phyloP scores from a whole-genome alignment of 2,888 invertebrate species.

The Epinotia demarniana region DNA sequence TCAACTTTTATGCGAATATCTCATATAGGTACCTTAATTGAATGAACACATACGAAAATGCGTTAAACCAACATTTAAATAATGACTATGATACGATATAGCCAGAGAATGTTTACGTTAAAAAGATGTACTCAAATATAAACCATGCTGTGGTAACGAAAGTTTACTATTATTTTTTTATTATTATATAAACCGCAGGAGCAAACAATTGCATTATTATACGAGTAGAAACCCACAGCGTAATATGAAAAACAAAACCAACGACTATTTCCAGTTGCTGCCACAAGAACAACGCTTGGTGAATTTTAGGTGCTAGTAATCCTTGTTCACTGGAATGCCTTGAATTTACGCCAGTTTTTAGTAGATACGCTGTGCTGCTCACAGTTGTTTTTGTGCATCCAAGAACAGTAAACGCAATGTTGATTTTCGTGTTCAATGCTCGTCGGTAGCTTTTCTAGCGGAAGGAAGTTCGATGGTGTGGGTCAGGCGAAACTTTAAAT shows the following conservation, averaged over 20 bases:
- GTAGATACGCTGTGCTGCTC: constrained; percentile 6
- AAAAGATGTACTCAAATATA: too few species aligned
- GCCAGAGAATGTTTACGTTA: neutral
- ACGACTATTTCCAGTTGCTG: constrained; percentile 8
- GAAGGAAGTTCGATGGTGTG: constrained; percentile 17
- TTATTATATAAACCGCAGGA: constrained; percentile 42
- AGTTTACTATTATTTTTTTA: too few species aligned
- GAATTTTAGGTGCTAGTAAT: constrained; percentile 23
- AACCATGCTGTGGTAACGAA: constrained; percentile 18
- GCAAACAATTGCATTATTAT: constrained; percentile 26
- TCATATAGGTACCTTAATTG: neutral
- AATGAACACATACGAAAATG: neutral
- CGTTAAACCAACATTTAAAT: neutral
- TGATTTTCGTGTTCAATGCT: constrained; percentile 24
- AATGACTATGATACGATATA: neutral
- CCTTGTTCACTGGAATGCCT: constrained; percentile 28
- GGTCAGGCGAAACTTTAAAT: constrained; percentile 1
- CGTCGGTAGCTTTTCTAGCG: constrained; percentile 29
- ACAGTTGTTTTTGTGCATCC: constrained; percentile 17
- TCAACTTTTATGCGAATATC: neutral
- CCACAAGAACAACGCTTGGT: constrained; percentile 14
- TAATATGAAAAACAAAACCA: constrained; percentile 21
- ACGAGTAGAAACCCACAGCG: constrained; percentile 8
- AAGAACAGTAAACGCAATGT: constrained; percentile 9
- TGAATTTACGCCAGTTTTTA: constrained; percentile 32